Base-by-base conservation (phyloP, 2,797 vertebrate species). In the Prionace glauca region DNA sequence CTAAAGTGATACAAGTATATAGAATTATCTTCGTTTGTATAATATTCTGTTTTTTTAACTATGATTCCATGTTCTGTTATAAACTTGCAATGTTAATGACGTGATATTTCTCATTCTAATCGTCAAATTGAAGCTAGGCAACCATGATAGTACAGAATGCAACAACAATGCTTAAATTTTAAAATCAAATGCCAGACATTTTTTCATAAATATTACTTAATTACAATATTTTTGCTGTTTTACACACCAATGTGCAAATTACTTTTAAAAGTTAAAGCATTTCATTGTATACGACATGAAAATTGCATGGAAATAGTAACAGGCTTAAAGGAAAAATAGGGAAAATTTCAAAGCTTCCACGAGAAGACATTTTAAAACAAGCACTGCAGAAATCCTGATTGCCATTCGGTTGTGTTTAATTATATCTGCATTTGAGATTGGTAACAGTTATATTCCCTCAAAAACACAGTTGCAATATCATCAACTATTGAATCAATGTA, bases 41-140 rank as follows among this genome's bases (percentile, higher is more conserved):
- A 92, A 36, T 92, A 91, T 91, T 90, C 56, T n/a, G 50, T 91
- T 91, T 65, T 72, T 91, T n/a, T 91, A 65, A 91, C 88, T 67
- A 69, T 69, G 36, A 69, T 67, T 67, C 36, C 20, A 69, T 92
- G 62, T 41, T 90, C 56, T 8, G n/a, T 69, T 67, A 91, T 90
- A 94, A 74, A 72, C 72, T 71, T 72, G 41, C 69, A 94, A 71
- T 94, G 69, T 74, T 77, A 95, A 95, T 56, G 41, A 74, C 36
- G n/a, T 95, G 45, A 32, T 50, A 56, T 29, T 29, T 91, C 60
- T 62, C 26, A 9, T 77, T 77, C 71, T 36, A 24, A 24, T 56
- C 36, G 41, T 41, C 50, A 91, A 56, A 56, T 95, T 74, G 71
- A 77, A 32, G 29, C 32, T n/a, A 77, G 93, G 45, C 50, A 11